Evolutionary conservation across 2,797 vertebrate genomes (phyloP), one percentile per base, ranked within the genome.

Genomic region (Micropoecilia bifurca): DNA sequence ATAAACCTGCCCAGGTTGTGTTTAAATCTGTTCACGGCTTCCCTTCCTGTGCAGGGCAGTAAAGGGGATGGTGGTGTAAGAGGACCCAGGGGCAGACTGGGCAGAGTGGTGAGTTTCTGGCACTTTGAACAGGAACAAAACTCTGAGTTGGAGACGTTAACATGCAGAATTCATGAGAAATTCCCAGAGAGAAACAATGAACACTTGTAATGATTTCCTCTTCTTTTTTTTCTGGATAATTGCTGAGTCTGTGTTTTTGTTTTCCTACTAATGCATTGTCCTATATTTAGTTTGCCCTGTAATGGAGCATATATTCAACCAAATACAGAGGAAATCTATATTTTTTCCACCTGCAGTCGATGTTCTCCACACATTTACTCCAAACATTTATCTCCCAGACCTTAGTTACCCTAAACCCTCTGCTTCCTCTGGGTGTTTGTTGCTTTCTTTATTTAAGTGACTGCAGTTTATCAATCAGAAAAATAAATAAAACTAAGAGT

Each of bases 51-150:
- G 4, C 86, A 97, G 94, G 96, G 94, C 80, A 81, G 76, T 22
- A 94, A 92, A 83, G 95, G 95, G 0, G 91, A 96, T 6, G 55
- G 46, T 7, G 95, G 96, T 0, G 81, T 77, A 74, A 87, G 87
- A 80, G 94, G 95, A 47, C 94, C 77, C 10, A 87, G 87, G 28
- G 90, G 95, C 48, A 88, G 94, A 92, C 73, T 41, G 22, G 96
- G 94, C 1, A 69, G 89, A 30, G 74, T 14, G 94, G 95, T 96
- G 89, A 92, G 95, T 92, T 9, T 45, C 12, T 30, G 7, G 0
- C 14, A 6, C 16, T 18, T 50, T 1, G 25, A 30, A 55, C 3
- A 25, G 66, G 25, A 71, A 71, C 43, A 8, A 46, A 13, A 46
- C 13, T 45, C 39, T 16, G 6, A 46, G 25, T 16, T 6, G 10